Evolutionary conservation across 1,140 invertebrate genomes (phyloP).

Genomic region (Caenorhabditis remanei): DNA sequence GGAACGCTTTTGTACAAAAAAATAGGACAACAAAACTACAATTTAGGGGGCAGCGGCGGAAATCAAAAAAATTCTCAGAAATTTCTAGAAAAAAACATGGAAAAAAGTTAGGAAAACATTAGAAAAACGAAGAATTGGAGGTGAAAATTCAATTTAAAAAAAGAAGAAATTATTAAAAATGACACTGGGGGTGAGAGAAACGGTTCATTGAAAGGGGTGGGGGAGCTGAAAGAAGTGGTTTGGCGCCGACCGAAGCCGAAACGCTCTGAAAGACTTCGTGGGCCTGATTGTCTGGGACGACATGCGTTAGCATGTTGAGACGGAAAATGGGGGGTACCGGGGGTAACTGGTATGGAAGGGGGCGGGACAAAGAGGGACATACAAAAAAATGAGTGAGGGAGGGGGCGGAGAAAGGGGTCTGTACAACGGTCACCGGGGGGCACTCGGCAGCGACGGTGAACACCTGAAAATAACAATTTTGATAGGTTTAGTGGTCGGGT

Average conservation of each 20-base stretch:
- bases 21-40: not conserved
- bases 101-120: not conserved
- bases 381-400: not conserved
- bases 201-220: too few relatives aligned
- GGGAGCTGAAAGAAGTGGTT: not conserved
- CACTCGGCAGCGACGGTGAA: constrained; percentile 54
- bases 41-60: not conserved
- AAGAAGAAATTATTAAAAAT: not conserved
- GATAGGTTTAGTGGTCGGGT: too few relatives aligned
- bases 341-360: constrained; percentile 5
- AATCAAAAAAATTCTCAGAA: not conserved
- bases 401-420: constrained; percentile 27
- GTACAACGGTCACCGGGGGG: constrained; percentile 50
- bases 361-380: not conserved
- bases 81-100: not conserved
- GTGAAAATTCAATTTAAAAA: not conserved
- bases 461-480: not conserved
- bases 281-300: not conserved
- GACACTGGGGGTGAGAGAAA: constrained; percentile 12
- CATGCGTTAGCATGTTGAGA: constrained; percentile 18
- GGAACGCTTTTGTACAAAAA: constrained; percentile 51
- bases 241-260: constrained; percentile 4
- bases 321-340: not conserved
- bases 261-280: constrained; percentile 43
- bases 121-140: not conserved